Conservation (phyloP, 2,888 invertebrate genomes). For the Peribatodes rhomboidaria region DNA sequence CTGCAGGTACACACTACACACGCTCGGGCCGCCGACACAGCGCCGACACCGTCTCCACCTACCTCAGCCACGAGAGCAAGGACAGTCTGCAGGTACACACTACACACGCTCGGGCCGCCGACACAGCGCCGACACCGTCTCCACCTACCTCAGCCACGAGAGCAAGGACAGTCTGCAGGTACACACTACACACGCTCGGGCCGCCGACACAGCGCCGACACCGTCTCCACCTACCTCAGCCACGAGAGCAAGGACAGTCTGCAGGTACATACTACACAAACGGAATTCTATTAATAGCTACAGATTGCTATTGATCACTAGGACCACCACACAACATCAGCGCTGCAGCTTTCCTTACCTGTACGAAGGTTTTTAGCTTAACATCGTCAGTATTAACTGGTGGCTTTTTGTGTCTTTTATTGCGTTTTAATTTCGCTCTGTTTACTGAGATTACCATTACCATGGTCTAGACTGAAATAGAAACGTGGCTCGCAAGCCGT, state of each 20-base stretch:
- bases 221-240: conserved; percentile 95
- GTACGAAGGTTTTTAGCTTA: no score
- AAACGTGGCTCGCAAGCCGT: no score
- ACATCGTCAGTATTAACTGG: no score
- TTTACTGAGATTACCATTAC: no score
- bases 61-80: conserved; percentile 94
- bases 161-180: conserved; percentile 89
- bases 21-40: background rate
- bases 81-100: conserved; percentile 83
- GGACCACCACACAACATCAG: no score
- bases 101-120: background rate
- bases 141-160: conserved; percentile 94
- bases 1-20: conserved; percentile 63
- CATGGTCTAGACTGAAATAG: no score
- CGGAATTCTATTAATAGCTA: no score
- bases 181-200: background rate
- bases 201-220: conserved; percentile 61
- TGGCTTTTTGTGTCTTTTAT: no score
- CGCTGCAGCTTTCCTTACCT: no score
- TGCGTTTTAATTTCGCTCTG: no score
- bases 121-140: conserved; percentile 87
- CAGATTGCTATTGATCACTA: no score
- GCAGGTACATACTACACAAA: conserved; percentile 64
- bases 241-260: conserved; percentile 91
- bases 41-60: conserved; percentile 91